These are phyloP conservation scores for Scelioninae gen. 2 DNA, from an alignment of 2,888 invertebrate species.

Conservation along the genomic window DNA sequence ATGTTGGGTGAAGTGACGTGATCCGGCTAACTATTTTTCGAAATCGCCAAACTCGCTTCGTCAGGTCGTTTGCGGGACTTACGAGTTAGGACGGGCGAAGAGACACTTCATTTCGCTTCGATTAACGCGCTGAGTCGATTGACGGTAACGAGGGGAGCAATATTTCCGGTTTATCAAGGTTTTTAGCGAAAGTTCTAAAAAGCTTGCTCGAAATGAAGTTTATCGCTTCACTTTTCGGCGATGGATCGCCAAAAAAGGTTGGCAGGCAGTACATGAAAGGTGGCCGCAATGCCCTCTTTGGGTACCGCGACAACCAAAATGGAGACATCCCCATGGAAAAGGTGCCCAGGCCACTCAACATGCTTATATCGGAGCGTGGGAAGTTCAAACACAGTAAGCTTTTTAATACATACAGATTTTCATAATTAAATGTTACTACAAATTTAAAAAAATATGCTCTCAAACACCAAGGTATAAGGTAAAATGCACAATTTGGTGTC, in stretches of 20 bases:
- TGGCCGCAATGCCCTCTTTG: conserved; percentile 84
- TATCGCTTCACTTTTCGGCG: conserved; percentile 72
- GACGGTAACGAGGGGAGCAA: too few species aligned
- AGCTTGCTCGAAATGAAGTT: too few species aligned
- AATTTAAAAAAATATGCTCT: too few species aligned
- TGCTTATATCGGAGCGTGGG: conserved; percentile 88
- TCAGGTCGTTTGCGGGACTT: not conserved
- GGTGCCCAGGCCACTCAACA: conserved; percentile 81
- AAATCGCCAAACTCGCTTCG: not conserved
- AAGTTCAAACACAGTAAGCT: conserved; percentile 87
- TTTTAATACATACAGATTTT: too few species aligned
- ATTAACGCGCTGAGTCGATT: not conserved
- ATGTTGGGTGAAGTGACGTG: conserved; percentile 71
- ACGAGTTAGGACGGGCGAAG: not conserved
- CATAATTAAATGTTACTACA: too few species aligned
- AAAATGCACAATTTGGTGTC: too few species aligned
- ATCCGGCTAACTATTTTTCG: conserved; percentile 4
- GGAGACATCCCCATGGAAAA: conserved; percentile 73
- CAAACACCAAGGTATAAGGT: too few species aligned
- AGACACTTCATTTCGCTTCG: not conserved
- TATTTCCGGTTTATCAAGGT: too few species aligned
- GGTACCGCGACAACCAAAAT: conserved; percentile 76
- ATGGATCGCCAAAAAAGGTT: conserved; percentile 77
- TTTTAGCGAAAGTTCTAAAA: too few species aligned
- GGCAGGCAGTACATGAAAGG: conserved; percentile 88